Percentiles rank a stretch among this genome's conserved stretches.
These are phyloP conservation scores for Rhopalosiphum padi DNA, from an alignment of 1,140 invertebrate species.

Conservation along the genomic window DNA sequence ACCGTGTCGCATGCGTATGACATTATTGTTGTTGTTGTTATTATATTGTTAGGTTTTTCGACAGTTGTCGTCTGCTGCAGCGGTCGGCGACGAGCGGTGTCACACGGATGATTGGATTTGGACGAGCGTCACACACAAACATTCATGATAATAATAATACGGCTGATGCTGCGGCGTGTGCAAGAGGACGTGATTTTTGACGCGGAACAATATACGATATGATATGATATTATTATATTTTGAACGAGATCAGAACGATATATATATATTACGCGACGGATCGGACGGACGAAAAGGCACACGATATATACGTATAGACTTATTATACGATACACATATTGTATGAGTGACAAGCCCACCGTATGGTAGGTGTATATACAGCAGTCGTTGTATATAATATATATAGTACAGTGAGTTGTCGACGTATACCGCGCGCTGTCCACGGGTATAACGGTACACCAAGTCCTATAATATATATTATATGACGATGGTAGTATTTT, in stretches of 20 bases:
- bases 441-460: background rate
- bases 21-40: background rate
- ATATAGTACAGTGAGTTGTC: too few relatives aligned
- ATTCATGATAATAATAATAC: background rate
- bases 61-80: background rate
- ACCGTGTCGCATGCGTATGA: background rate
- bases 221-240: background rate
- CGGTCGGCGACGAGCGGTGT: background rate
- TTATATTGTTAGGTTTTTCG: conserved; percentile 31
- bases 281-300: background rate
- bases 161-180: too few relatives aligned
- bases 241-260: background rate
- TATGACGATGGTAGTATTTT: background rate
- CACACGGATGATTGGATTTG: conserved; percentile 51
- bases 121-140: conserved; percentile 19
- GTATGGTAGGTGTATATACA: background rate
- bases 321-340: too few relatives aligned
- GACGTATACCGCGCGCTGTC: background rate
- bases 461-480: too few relatives aligned
- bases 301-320: too few relatives aligned
- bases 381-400: background rate
- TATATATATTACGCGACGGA: background rate
- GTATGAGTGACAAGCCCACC: conserved; percentile 9
- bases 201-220: conserved; percentile 33
- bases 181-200: conserved; percentile 46